Evolutionary conservation across 2,888 invertebrate genomes (phyloP).

Genomic region (Itoplectis maculator): DNA sequence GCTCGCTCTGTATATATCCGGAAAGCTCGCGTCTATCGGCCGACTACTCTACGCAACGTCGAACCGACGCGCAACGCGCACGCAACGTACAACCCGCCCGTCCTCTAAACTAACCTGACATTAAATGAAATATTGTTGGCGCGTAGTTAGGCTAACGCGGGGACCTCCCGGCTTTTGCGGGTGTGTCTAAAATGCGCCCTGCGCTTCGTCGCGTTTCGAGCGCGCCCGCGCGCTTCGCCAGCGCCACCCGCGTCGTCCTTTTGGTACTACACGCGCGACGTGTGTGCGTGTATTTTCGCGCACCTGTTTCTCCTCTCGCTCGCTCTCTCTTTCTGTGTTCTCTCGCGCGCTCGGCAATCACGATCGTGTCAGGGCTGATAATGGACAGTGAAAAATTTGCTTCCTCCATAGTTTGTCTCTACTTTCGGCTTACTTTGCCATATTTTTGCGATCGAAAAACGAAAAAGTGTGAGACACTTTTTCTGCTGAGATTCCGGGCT

Average conservation of each 20-base stretch:
- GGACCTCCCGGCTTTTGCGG: conserved; percentile 30
- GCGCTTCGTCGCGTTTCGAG: not conserved
- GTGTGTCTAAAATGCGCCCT: conserved; percentile 27
- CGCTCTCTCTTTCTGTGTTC: too few species aligned
- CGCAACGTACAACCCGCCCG: not conserved
- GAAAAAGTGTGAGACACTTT: too few species aligned
- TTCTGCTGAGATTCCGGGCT: too few species aligned
- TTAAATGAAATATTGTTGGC: conserved; percentile 54
- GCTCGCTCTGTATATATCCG: too few species aligned
- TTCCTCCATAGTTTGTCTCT: not conserved
- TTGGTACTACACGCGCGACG: not conserved
- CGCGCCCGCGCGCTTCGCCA: not conserved
- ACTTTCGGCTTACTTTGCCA: not conserved
- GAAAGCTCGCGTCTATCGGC: conserved; percentile 33
- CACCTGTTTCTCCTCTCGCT: not conserved
- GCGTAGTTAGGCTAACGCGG: conserved; percentile 42
- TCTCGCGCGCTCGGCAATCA: not conserved
- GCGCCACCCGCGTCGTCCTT: not conserved
- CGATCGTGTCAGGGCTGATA: not conserved
- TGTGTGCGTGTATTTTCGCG: not conserved
- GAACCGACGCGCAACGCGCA: conserved; percentile 7
- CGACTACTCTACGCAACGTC: conserved; percentile 14
- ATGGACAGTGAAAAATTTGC: not conserved
- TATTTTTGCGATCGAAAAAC: too few species aligned
- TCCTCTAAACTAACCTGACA: conserved; percentile 27